Evolutionary conservation across 1,140 invertebrate species (phyloP).

Genomic region (Oscheius sp.): DNA sequence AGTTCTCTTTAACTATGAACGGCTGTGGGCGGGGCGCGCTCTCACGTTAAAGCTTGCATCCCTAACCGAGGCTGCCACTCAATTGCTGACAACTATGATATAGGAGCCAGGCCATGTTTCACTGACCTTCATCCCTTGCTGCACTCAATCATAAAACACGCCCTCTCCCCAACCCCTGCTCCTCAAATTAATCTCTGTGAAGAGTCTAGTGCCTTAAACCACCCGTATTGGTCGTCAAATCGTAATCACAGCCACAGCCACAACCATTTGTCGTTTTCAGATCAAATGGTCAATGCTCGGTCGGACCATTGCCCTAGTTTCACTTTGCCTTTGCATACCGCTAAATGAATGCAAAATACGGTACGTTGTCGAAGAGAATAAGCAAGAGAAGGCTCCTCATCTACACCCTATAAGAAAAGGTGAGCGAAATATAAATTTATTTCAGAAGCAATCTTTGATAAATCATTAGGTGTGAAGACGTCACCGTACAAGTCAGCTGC

Average conservation of each 20-base stretch:
- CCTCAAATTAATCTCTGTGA: too few species aligned
- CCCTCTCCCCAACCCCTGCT: too few species aligned
- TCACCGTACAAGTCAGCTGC: conserved; percentile 24
- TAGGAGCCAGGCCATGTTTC: not conserved
- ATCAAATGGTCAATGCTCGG: conserved; percentile 1
- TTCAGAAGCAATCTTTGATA: not conserved
- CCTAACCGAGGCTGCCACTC: not conserved
- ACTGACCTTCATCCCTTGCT: too few species aligned
- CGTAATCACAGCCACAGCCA: too few species aligned
- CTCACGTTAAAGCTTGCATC: not conserved
- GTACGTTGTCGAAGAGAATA: conserved; percentile 7
- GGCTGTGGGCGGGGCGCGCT: not conserved
- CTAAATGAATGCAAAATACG: not conserved
- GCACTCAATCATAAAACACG: too few species aligned
- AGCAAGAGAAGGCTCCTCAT: not conserved
- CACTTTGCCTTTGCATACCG: not conserved
- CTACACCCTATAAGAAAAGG: not conserved
- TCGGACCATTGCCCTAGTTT: not conserved
- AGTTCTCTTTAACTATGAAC: too few species aligned
- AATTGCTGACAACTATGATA: conserved; percentile 3
- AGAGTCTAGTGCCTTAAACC: too few species aligned
- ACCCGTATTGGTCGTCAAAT: too few species aligned
- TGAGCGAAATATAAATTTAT: not conserved
- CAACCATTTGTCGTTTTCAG: not conserved
- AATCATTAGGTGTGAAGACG: not conserved